Evolutionary conservation across 2,888 invertebrate species (phyloP), one percentile per base, ranked within the genome.

Genomic region (Amphiduros pacificus): DNA sequence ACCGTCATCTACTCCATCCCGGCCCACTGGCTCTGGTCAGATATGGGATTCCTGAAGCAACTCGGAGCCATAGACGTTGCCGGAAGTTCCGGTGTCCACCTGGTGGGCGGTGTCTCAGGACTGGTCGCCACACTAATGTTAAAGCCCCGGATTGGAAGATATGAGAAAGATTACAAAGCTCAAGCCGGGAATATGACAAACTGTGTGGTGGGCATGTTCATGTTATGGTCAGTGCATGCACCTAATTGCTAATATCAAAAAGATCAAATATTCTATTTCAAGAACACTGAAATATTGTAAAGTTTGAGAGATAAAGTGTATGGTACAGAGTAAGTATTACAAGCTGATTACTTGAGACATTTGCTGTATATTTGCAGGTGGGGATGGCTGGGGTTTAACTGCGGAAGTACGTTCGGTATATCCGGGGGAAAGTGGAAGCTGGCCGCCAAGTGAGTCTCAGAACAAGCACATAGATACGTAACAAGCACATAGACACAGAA

Each of bases 361-460:
- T n/a, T n/a, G n/a, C n/a, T n/a, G n/a, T n/a, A n/a, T n/a, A n/a
- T n/a, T n/a, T n/a, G n/a, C 54, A 82, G 82, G 82, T 95, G 95
- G 95, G 95, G 95, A 0, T 95, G 95, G 95, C 84, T 96, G 58
- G 94, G 94, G 0, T 95, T 95, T 78, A 94, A 94, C 83, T 94
- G 94, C 55, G 95, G 95, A 17, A 85, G 85, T 66, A 86, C 86
- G 1, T 86, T 85, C 73, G 86, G 86, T 83, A 87, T 91, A 6
- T 89, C 90, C 66, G 92, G 91, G 0, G 87, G 89, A 3, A 92
- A 92, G 80, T 95, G 94, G 94, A 91, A 93, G 78, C 93, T 92
- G 77, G 93, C 94, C 4, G 77, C 82, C 26, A 77, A 76, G 81
- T 80, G 67, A 61, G 63, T 60, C 20, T 1, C 11, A n/a, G n/a